Evolutionary conservation across 2,113 vertebrate genomes (phyloP).

Genomic region (Progne subis): DNA sequence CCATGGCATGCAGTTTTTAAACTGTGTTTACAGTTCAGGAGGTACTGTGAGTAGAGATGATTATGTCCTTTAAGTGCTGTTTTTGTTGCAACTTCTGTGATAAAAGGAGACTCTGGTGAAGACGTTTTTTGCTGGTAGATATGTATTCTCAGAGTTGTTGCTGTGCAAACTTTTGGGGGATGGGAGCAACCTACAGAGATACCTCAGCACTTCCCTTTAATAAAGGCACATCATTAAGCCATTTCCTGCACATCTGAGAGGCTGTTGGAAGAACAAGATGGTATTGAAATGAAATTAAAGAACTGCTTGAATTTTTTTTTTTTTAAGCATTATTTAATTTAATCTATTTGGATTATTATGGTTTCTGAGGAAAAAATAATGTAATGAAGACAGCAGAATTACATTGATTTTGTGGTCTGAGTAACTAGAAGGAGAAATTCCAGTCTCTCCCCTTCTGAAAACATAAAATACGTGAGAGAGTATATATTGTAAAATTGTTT

Average conservation of each 20-base stretch:
- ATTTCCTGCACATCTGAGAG: conserved; percentile 57
- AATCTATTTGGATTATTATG: conserved; percentile 57
- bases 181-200: background rate
- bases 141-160: background rate
- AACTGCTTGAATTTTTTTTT: background rate
- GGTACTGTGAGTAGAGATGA: conserved; percentile 28
- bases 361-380: conserved; percentile 53
- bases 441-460: background rate
- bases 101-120: conserved; percentile 5
- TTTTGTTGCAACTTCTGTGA: conserved; percentile 8
- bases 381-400: conserved; percentile 56
- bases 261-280: conserved; percentile 32
- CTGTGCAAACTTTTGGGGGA: conserved; percentile 18
- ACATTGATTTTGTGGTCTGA: conserved; percentile 1
- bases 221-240: conserved; percentile 34
- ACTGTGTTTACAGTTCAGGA: conserved; percentile 47
- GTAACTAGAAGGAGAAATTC: conserved; percentile 35
- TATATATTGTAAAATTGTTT: background rate
- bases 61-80: conserved; percentile 49
- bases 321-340: conserved; percentile 55
- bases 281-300: conserved; percentile 68
- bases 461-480: background rate
- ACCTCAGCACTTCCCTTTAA: conserved; percentile 30
- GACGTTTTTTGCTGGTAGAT: background rate
- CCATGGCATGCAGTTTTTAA: background rate